Evolutionary conservation across 2,797 vertebrate genomes (phyloP).

Genomic region (Eurystomus glaucurus): DNA sequence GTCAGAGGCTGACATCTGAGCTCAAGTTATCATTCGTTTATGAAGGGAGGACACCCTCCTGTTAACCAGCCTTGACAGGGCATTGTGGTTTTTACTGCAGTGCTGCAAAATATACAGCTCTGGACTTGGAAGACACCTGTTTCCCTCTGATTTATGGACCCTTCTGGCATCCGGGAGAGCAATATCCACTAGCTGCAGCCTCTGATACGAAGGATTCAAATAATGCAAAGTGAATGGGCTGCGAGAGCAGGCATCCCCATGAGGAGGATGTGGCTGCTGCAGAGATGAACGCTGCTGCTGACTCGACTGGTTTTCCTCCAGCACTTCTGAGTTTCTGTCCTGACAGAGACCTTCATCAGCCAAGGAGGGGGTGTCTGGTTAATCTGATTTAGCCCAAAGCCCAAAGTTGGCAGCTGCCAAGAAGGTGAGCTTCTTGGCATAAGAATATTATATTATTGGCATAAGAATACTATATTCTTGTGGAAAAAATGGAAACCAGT

Average conservation of each 20-base stretch:
- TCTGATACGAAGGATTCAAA: neutral
- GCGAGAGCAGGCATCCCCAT: neutral
- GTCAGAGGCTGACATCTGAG: conserved; percentile 59
- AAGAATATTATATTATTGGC: no score
- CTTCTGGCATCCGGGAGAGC: conserved; percentile 40
- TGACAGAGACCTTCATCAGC: neutral
- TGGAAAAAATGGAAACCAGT: neutral
- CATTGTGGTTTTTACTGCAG: conserved; percentile 27
- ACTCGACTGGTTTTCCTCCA: neutral
- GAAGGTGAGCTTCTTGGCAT: neutral
- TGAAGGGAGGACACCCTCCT: conserved; percentile 41
- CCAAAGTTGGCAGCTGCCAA: neutral
- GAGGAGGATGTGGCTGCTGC: neutral
- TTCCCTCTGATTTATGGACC: conserved; percentile 61
- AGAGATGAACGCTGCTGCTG: neutral
- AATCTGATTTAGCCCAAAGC: neutral
- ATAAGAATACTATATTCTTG: no score
- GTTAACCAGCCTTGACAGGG: conserved; percentile 39
- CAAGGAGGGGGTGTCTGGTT: neutral
- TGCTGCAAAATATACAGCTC: conserved; percentile 41
- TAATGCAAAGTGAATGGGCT: neutral
- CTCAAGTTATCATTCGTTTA: conserved; percentile 38
- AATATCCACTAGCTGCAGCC: conserved; percentile 29
- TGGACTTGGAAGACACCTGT: conserved; percentile 61
- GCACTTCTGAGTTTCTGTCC: neutral